These are phyloP conservation scores for Bimastos eiseni DNA, from an alignment of 2,888 invertebrate genomes.

Conservation along the genomic window DNA sequence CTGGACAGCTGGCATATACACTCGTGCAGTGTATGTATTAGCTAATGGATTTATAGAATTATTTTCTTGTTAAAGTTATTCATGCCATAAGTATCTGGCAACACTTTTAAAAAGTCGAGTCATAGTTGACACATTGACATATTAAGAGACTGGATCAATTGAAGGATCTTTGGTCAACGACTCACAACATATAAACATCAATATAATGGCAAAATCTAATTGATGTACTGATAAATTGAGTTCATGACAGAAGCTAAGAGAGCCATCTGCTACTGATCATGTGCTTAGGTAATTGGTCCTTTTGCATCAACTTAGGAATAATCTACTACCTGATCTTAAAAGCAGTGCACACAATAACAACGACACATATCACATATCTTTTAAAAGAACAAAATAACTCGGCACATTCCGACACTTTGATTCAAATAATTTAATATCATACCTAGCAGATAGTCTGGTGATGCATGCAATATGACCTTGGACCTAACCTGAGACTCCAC, in stretches of 20 bases:
- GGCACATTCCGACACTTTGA: background rate
- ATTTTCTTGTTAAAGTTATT: background rate
- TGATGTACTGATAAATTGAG: background rate
- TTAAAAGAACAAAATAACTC: background rate
- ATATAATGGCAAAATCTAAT: background rate
- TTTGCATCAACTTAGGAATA: background rate
- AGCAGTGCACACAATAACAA: background rate
- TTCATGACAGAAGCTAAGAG: background rate
- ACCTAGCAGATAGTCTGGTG: background rate
- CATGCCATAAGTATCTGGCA: too few relatives aligned
- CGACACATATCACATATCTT: background rate
- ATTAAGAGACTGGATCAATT: background rate
- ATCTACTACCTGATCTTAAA: background rate
- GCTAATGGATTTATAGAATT: background rate
- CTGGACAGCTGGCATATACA: background rate
- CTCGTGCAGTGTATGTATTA: background rate
- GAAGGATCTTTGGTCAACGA: background rate
- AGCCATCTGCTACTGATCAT: background rate
- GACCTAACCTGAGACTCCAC: background rate
- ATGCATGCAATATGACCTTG: background rate
- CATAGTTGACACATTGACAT: background rate
- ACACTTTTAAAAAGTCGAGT: background rate
- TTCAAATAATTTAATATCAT: background rate
- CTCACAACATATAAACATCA: background rate
- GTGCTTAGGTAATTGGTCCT: background rate